Evolutionary conservation across 2,113 vertebrate genomes (phyloP).

Genomic region (Dolichotis patagonum): DNA sequence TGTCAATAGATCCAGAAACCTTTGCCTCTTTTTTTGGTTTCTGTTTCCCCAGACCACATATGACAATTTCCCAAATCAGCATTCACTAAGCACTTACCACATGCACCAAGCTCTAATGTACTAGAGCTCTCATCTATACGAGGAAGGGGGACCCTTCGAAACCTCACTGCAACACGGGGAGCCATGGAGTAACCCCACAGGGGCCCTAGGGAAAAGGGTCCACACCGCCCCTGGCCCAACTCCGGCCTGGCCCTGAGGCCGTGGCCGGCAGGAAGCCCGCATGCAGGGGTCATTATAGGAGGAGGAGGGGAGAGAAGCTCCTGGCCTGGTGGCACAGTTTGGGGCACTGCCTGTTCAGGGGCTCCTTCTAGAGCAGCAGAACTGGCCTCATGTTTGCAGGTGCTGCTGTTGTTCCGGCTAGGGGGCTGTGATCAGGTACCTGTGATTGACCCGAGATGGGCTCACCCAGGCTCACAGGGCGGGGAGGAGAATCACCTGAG

Average conservation of each 20-base stretch:
- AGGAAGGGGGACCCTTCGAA: neutral
- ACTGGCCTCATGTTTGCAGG: no score
- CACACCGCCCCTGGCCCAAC: no score
- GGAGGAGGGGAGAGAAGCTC: no score
- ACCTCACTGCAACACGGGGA: neutral
- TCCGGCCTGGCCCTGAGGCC: no score
- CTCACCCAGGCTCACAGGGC: neutral
- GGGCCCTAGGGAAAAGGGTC: no score
- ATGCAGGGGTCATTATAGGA: no score
- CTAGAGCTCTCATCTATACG: neutral
- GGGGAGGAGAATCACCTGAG: neutral
- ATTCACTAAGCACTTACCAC: neutral
- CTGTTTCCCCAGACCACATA: neutral
- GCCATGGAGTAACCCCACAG: neutral
- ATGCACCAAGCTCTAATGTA: neutral
- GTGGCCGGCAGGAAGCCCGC: no score
- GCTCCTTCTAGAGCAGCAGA: no score
- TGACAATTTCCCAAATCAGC: neutral
- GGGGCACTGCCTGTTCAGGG: no score
- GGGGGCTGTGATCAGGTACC: no score
- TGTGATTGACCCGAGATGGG: neutral
- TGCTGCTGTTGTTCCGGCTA: no score
- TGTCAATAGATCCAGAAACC: neutral
- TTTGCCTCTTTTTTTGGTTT: neutral
- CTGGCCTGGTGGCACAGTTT: no score